phyloP scores from a whole-genome alignment of 2,797 vertebrate genomes.

The Xiphorhynchus erythropygius region DNA sequence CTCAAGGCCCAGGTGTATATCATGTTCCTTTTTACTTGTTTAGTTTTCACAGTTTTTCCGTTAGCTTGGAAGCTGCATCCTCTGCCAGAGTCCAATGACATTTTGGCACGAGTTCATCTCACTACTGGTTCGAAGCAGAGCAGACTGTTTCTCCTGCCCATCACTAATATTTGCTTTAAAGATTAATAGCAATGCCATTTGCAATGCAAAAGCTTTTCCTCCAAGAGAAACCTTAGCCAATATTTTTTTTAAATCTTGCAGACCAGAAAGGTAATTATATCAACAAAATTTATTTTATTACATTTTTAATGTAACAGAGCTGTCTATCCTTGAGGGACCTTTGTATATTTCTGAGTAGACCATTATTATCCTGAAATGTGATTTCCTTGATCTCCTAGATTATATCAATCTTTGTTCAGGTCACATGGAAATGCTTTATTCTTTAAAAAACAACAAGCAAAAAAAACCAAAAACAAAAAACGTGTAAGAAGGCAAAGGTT shows the following conservation, averaged over 20 bases:
- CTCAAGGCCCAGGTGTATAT: not conserved
- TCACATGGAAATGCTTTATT: not conserved
- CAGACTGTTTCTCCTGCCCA: not conserved
- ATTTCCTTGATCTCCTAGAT: not conserved
- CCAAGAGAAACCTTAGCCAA: not conserved
- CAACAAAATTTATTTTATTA: not conserved
- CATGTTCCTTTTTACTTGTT: not conserved
- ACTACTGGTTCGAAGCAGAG: not conserved
- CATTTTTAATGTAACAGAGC: not conserved
- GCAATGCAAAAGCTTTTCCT: not conserved
- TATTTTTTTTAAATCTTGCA: not conserved
- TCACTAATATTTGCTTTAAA: conserved; percentile 17
- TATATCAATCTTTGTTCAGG: not conserved
- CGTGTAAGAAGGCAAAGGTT: not conserved
- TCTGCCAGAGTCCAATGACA: not conserved
- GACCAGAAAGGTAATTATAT: not conserved
- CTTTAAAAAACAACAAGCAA: not conserved
- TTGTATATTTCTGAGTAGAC: not conserved
- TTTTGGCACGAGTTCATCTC: not conserved
- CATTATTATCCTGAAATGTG: not conserved
- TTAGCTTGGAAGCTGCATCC: not conserved
- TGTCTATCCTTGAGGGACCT: not conserved
- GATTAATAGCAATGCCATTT: not conserved
- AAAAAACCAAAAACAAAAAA: not conserved
- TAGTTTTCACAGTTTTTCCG: not conserved